A percentile compares a stretch with the other conserved stretches of the same genome.
These are phyloP conservation scores for Polydrusus pterygomalis DNA, from an alignment of 2,888 invertebrate genomes.

Conservation along the genomic window DNA sequence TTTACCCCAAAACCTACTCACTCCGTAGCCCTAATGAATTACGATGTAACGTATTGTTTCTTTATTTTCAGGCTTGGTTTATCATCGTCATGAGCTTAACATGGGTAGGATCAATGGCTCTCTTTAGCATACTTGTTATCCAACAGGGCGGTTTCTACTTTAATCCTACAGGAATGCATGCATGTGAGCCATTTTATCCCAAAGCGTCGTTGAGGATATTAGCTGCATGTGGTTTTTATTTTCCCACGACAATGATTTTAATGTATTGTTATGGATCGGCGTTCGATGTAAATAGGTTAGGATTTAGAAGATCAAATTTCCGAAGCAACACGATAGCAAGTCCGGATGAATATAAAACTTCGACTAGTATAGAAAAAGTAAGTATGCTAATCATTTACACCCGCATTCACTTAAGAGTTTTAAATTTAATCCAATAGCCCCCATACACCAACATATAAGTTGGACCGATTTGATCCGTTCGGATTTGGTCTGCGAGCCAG, in stretches of 20 bases:
- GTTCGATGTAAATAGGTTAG: slow-evolving; percentile 89
- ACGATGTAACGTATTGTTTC: too few relatives aligned
- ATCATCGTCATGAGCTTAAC: slow-evolving; percentile 89
- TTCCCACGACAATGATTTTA: slow-evolving; percentile 92
- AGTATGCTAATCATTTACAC: slow-evolving; percentile 48
- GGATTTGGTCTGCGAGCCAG: too few relatives aligned
- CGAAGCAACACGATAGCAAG: slow-evolving; percentile 68
- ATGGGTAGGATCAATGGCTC: slow-evolving; percentile 88
- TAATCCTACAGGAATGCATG: slow-evolving; percentile 89
- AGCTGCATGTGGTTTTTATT: slow-evolving; percentile 91
- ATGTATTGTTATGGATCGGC: slow-evolving; percentile 95
- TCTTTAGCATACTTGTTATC: slow-evolving; percentile 88
- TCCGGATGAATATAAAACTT: slow-evolving; percentile 70
- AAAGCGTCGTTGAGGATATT: slow-evolving; percentile 83
- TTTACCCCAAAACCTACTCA: too few relatives aligned
- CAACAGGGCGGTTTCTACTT: slow-evolving; percentile 92
- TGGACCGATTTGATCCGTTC: too few relatives aligned
- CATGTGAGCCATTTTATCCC: slow-evolving; percentile 89
- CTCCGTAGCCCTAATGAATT: too few relatives aligned
- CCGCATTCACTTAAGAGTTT: too few relatives aligned
- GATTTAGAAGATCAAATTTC: slow-evolving; percentile 74
- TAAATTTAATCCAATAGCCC: too few relatives aligned
- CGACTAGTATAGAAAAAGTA: slow-evolving; percentile 75
- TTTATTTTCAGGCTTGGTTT: slow-evolving; percentile 80
- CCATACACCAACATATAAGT: too few relatives aligned